Evolutionary conservation across 2,797 vertebrate species (phyloP).

Genomic region (Loris lydekkerianus): DNA sequence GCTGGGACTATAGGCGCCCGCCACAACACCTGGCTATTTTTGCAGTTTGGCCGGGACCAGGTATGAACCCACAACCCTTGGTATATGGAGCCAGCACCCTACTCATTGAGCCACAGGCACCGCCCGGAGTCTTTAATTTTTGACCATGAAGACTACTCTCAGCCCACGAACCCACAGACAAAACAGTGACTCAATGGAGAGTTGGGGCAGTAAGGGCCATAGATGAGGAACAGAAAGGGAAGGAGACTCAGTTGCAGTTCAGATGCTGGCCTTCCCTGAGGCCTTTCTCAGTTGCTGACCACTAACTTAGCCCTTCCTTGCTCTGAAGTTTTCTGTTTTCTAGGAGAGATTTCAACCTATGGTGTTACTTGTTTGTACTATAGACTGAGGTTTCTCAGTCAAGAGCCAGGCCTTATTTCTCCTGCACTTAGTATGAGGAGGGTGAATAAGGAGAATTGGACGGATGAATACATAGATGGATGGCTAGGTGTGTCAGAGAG

Average conservation of each 20-base stretch:
- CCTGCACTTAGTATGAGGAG: neutral
- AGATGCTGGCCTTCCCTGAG: neutral
- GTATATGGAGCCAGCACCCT: too few species aligned
- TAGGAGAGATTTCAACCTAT: neutral
- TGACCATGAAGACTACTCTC: neutral
- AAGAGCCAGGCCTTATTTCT: constrained; percentile 13
- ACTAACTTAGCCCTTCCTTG: neutral
- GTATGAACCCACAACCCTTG: too few species aligned
- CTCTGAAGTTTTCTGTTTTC: neutral
- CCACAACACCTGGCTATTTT: too few species aligned
- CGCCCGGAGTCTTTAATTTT: neutral
- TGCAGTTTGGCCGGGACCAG: too few species aligned
- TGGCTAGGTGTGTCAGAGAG: too few species aligned
- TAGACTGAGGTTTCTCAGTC: neutral
- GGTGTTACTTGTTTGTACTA: neutral
- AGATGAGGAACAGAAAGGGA: neutral
- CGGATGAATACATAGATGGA: neutral
- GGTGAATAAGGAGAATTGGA: neutral
- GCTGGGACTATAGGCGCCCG: too few species aligned
- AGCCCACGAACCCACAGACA: neutral
- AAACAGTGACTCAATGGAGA: neutral
- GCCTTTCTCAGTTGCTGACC: neutral
- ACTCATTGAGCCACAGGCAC: too few species aligned
- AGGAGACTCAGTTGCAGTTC: neutral
- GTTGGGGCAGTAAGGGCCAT: neutral